Evolutionary conservation across 2,797 vertebrate species (phyloP), one percentile per base, ranked within the genome.

Genomic region (Taenioides sp.): DNA sequence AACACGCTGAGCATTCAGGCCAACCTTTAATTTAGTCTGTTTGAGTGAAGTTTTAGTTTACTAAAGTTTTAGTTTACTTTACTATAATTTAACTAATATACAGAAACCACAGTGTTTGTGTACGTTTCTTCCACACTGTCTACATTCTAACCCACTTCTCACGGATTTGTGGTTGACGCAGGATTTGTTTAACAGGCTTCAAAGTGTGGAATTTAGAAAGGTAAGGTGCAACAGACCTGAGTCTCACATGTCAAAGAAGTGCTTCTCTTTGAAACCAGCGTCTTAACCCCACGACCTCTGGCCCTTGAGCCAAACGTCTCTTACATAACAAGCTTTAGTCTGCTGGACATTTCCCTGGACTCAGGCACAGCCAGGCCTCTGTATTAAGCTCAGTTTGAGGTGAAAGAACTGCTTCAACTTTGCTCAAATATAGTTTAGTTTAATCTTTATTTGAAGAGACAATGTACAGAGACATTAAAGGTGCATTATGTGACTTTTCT

Each of bases 291-390:
- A 27, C 10, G 20, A 2, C 40, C 65, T 62, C 43, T 57, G 62
- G 73, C 67, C 34, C 70, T 79, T 73, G 69, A 65, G 76, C 86
- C 84, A 84, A 82, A 80, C 71, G 28, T 63, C 72, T 79, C 62
- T 91, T 89, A 91, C 78, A 81, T 88, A 88, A 90, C 75, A 77
- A 83, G 83, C 81, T 90, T 89, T 83, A 86, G 85, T 86, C 85
- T 80, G 83, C 81, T 82, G 88, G 86, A 91, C 88, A 84, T 86
- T 80, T 65, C 50, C 57, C 80, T 59, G 12, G 54, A 72, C 74
- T 72, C 28, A 83, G 49, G 83, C 86, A 87, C 69, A 86, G 74
- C 69, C 82, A 27, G 76, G 71, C 72, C 84, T 87, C 80, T 82
- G 81, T 50, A 57, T 67, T 22, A 43, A 79, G 31, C 75, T 77